These are phyloP conservation scores for Bradypodion pumilum DNA, from an alignment of 2,797 vertebrate species.

Conservation along the genomic window DNA sequence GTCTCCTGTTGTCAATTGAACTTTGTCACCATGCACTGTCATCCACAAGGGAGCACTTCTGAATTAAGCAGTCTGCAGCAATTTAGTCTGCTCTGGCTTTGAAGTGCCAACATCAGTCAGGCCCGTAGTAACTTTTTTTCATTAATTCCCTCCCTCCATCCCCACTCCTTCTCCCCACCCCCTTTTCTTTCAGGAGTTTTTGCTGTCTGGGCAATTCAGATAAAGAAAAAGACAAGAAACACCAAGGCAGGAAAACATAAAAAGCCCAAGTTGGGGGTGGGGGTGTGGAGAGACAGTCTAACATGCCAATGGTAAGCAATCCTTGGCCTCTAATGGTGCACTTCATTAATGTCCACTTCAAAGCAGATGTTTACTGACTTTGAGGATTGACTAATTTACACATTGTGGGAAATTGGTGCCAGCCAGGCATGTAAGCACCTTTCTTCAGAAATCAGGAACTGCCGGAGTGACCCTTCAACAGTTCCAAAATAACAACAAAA, in stretches of 20 bases:
- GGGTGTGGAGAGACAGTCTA: slow-evolving; percentile 82
- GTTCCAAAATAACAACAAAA: slow-evolving; percentile 12
- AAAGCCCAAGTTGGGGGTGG: slow-evolving; percentile 73
- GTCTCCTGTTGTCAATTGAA: slow-evolving; percentile 93
- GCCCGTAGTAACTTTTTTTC: slow-evolving; percentile 80
- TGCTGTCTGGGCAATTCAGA: slow-evolving; percentile 85
- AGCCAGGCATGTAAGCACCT: slow-evolving; percentile 88
- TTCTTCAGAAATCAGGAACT: slow-evolving; percentile 73
- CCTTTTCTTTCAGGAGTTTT: slow-evolving; percentile 80
- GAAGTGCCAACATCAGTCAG: slow-evolving; percentile 92
- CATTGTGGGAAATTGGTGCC: slow-evolving; percentile 97
- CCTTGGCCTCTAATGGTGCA: slow-evolving; percentile 88
- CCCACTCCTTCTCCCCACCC: slow-evolving; percentile 31
- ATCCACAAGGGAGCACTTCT: slow-evolving; percentile 89
- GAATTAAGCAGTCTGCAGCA: slow-evolving; percentile 95
- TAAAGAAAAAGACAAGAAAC: slow-evolving; percentile 82
- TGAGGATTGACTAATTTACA: slow-evolving; percentile 97
- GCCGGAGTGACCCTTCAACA: slow-evolving; percentile 64
- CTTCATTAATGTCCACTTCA: slow-evolving; percentile 95
- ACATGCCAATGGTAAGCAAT: slow-evolving; percentile 87
- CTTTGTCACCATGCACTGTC: slow-evolving; percentile 97
- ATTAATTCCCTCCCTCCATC: slow-evolving; percentile 72
- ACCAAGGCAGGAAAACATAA: slow-evolving; percentile 83
- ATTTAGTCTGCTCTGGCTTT: slow-evolving; percentile 92
- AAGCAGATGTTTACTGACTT: slow-evolving; percentile 92